Evolutionary conservation across 1,140 invertebrate genomes (phyloP).

Genomic region (Riptortus pedestris): DNA sequence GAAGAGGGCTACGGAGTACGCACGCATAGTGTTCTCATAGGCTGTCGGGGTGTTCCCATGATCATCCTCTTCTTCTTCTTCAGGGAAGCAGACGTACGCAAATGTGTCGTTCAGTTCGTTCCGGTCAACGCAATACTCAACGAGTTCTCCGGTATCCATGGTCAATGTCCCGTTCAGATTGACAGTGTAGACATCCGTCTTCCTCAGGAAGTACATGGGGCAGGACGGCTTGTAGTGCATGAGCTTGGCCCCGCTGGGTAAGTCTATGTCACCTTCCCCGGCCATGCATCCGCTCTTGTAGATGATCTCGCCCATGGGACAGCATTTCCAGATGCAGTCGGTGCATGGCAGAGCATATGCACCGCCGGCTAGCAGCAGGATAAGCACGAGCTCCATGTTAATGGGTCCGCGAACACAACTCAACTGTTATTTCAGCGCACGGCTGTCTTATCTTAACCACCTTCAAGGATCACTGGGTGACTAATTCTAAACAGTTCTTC

Average conservation of each 20-base stretch:
- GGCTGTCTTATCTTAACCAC: too few relatives aligned
- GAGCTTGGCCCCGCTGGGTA: neutral
- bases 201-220: neutral
- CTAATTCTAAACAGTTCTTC: too few relatives aligned
- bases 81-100: neutral
- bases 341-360: too few relatives aligned
- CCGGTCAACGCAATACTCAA: neutral
- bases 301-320: neutral
- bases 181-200: neutral
- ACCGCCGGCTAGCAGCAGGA: too few relatives aligned
- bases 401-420: too few relatives aligned
- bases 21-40: neutral
- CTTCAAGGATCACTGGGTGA: too few relatives aligned
- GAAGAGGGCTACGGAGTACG: constrained; percentile 44
- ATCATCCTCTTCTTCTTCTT: constrained; percentile 1
- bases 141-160: neutral
- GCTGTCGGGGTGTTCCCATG: neutral
- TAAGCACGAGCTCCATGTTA: too few relatives aligned
- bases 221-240: neutral
- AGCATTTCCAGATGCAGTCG: neutral
- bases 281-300: neutral
- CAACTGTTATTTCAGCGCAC: too few relatives aligned
- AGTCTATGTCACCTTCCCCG: neutral
- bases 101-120: neutral
- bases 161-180: neutral